Evolutionary conservation across 2,113 vertebrate genomes (phyloP).

Genomic region (Myotis lucifugus): DNA sequence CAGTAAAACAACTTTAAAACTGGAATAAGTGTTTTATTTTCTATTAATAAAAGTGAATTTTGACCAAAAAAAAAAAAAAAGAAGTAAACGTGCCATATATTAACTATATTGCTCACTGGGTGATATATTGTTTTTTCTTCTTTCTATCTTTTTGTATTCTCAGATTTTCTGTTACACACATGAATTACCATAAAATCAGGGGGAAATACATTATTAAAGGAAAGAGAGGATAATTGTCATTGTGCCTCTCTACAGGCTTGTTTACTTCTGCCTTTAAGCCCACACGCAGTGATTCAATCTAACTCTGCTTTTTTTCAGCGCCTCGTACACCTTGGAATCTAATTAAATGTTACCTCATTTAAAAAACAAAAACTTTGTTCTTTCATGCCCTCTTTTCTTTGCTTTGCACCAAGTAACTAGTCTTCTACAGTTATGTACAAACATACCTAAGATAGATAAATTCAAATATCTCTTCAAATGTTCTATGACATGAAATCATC

Average conservation of each 20-base stretch:
- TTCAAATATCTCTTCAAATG: neutral
- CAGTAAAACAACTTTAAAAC: conserved; percentile 30
- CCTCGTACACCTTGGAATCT: neutral
- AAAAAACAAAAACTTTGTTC: neutral
- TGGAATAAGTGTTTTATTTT: conserved; percentile 76
- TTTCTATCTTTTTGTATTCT: neutral
- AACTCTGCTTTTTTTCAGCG: neutral
- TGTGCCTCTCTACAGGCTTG: neutral
- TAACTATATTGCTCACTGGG: neutral
- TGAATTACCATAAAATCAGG: neutral
- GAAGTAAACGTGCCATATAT: neutral
- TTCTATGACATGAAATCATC: neutral
- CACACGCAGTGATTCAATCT: neutral
- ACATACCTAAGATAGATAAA: neutral
- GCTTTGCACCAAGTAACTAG: neutral
- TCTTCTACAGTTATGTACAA: neutral
- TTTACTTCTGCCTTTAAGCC: neutral
- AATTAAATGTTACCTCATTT: conserved; percentile 4
- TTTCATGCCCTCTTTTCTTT: neutral
- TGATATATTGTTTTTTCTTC: neutral
- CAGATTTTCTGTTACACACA: neutral
- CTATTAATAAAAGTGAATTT: conserved; percentile 88
- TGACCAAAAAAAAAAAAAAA: conserved; percentile 73
- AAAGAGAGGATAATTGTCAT: neutral
- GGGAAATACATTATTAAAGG: neutral